Percentiles rank a stretch among this genome's conserved stretches.
Conservation (phyloP, 2,113 vertebrate genomes). For the Embiotoca jacksoni region DNA sequence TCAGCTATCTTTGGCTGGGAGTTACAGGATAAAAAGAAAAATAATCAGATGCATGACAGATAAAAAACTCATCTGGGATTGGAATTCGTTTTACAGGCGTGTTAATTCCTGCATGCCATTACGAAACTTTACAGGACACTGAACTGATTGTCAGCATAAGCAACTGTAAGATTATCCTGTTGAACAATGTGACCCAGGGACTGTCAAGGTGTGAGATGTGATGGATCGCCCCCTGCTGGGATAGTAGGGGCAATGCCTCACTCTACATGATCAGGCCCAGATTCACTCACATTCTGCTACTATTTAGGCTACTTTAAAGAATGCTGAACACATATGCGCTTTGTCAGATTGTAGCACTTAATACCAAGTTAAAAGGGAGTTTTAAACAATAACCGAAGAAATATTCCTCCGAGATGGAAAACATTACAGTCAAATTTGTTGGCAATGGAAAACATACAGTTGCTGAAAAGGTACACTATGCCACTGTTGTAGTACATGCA, state of each 20-base stretch:
- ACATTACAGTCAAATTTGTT: constrained; percentile 2
- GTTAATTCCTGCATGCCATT: too few relatives aligned
- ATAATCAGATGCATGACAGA: too few relatives aligned
- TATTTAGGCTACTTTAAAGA: neutral
- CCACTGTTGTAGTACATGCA: constrained; percentile 37
- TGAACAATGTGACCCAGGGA: neutral
- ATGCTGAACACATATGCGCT: neutral
- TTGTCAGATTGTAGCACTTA: too few relatives aligned
- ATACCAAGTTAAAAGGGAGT: too few relatives aligned
- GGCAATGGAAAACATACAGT: constrained; percentile 35
- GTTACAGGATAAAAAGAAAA: neutral
- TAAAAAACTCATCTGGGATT: too few relatives aligned
- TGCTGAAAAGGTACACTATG: constrained; percentile 46
- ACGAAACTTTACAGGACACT: neutral
- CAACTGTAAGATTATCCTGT: neutral
- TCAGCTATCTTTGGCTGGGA: constrained; percentile 49
- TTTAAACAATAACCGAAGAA: too few relatives aligned
- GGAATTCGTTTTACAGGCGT: too few relatives aligned
- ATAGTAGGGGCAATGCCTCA: neutral
- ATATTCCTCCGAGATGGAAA: neutral
- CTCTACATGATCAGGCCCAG: neutral
- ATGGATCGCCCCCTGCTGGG: constrained; percentile 57
- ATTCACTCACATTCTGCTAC: neutral
- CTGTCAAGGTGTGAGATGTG: neutral
- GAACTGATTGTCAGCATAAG: constrained; percentile 21